Base-by-base conservation (phyloP, 2,888 invertebrate species). In the Drosophila stalkeri region DNA sequence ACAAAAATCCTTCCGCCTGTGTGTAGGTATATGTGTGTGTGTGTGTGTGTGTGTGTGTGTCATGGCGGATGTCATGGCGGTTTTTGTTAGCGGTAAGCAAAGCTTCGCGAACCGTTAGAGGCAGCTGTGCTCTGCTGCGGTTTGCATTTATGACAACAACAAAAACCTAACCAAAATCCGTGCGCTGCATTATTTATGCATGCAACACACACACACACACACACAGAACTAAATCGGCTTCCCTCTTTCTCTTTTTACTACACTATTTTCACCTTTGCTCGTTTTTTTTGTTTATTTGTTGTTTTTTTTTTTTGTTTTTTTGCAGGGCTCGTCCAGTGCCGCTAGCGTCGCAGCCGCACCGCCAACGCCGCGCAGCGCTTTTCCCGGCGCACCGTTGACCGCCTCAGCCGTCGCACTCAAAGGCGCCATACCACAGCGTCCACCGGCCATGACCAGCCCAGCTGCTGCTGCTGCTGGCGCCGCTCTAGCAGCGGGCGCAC, bases 401-500 rank as follows among this genome's bases (percentile, higher is more conserved):
- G 91, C 92, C 86, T 91, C 93, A 83, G 86, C 91, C 86, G 91
- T 92, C 81, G 90, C 93, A 83, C 89, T 93, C 69, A 93, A 93
- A 91, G 93, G 93, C 90, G 91, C 90, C 85, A 70, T 87, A 35
- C 80, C 85, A 69, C 93, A 92, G 82, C 91, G 92, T 87, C 92
- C 93, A 87, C 92, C 93, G 90, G 92, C 92, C 86, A 93, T 93
- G 93, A 93, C 92, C 85, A 93, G 93, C 90, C 93, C 93, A 89
- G 93, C 93, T 85, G 92, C 93, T 88, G 93, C 92, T 80, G 91
- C 92, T 86, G 93, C 93, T 74, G 91, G 93, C 88, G 91, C 93
- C 84, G 92, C 93, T 76, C 91, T 93, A 77, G 91, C 93, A 87
- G 91, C 93, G 79, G 93, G 92, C 80, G 92, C 92, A 75, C 92